These are phyloP conservation scores for Alces alces DNA, from an alignment of 2,113 vertebrate species.

Conservation along the genomic window DNA sequence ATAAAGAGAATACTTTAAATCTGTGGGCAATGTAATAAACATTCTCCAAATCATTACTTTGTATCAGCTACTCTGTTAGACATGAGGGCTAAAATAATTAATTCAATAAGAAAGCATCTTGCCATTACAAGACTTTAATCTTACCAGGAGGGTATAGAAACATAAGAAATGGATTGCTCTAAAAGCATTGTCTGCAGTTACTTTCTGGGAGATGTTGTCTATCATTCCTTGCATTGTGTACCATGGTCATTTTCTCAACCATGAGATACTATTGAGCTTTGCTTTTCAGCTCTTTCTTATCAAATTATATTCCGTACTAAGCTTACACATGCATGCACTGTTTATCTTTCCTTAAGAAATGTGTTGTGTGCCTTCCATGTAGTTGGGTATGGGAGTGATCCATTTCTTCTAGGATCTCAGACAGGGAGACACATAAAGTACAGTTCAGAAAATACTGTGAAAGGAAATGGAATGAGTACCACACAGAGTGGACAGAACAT, in stretches of 20 bases:
- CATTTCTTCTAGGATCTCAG: neutral
- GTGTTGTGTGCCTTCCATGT: neutral
- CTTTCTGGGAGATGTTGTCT: neutral
- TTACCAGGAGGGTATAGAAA: neutral
- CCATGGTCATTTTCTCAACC: no score
- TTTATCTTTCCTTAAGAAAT: neutral
- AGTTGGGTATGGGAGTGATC: neutral
- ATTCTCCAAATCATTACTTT: neutral
- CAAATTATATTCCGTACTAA: neutral
- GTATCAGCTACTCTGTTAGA: neutral
- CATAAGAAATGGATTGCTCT: neutral
- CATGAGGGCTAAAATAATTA: neutral
- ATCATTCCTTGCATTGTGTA: fast-evolving
- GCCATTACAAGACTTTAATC: neutral
- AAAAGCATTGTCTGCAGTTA: neutral
- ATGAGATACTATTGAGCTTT: neutral
- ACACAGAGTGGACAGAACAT: no score
- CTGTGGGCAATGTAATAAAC: neutral
- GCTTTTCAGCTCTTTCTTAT: neutral
- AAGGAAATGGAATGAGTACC: neutral
- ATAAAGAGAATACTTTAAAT: neutral
- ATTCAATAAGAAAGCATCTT: neutral
- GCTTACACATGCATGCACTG: neutral
- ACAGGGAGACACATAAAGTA: neutral
- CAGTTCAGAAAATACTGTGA: no score